Conservation (phyloP, 2,113 vertebrate genomes). For the Gadus macrocephalus region DNA sequence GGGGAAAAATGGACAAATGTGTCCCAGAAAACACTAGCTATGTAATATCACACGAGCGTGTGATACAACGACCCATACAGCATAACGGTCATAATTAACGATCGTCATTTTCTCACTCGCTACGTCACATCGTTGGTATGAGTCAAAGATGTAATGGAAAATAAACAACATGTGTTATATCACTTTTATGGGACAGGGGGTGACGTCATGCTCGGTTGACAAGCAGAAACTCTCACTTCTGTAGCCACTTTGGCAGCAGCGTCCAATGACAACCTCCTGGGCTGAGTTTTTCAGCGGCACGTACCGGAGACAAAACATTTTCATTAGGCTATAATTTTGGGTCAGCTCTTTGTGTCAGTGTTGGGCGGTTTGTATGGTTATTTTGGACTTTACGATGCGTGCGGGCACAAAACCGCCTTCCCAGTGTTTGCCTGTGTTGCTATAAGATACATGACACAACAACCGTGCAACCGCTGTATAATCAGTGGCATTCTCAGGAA, state of each 20-base stretch:
- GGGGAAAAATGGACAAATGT: conserved; percentile 10
- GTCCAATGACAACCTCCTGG: too few species aligned
- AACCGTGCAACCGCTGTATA: conserved; percentile 42
- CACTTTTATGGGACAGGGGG: not conserved
- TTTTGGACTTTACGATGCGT: conserved; percentile 61
- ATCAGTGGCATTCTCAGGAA: conserved; percentile 18
- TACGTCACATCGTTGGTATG: conserved; percentile 8
- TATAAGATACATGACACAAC: conserved; percentile 54
- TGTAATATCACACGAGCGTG: conserved; percentile 2
- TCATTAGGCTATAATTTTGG: conserved; percentile 65
- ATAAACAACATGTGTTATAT: not conserved
- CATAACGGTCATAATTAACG: conserved; percentile 19
- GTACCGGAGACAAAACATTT: conserved; percentile 53
- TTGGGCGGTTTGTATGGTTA: conserved; percentile 52
- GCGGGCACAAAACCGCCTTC: conserved; percentile 27
- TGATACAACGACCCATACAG: conserved; percentile 26
- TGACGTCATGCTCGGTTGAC: not conserved
- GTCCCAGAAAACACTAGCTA: conserved; percentile 3
- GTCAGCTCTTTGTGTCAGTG: conserved; percentile 55
- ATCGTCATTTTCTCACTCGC: conserved; percentile 14
- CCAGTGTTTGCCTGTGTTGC: conserved; percentile 47
- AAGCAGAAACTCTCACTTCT: not conserved
- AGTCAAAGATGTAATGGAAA: conserved; percentile 1
- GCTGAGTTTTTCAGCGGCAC: too few species aligned
- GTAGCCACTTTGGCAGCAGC: conserved; percentile 15